Evolutionary conservation across 2,888 invertebrate genomes (phyloP), one percentile per base, ranked within the genome.

Genomic region (Adineta ricciae): DNA sequence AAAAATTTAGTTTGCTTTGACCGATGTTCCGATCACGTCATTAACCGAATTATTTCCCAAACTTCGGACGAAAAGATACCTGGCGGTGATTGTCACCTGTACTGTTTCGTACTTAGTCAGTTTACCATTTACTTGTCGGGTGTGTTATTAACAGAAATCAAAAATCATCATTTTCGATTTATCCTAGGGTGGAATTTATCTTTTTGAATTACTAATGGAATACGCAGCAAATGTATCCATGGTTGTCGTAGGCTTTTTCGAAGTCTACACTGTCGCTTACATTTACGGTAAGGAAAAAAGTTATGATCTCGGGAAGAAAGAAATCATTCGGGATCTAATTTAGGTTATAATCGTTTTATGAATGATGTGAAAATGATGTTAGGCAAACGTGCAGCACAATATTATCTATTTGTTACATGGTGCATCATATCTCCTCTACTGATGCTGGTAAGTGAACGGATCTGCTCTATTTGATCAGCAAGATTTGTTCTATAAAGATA

Each of bases 321-420:
- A n/a, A n/a, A n/a, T n/a, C n/a, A n/a, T n/a, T n/a, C n/a, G n/a
- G n/a, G n/a, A n/a, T n/a, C n/a, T n/a, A n/a, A n/a, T 32, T 9
- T 27, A 64, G 64, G 64, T 38, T 78, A 38, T 27, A 41, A 78
- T 78, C 36, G 73, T 27, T 78, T 78, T 78, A 78, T 78, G 73
- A 78, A 38, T 78, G 73, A 78, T 78, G 73, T 78, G 7, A 78
- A 41, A 24, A 78, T 78, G 73, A 78, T 78, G 73, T 24, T 78
- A 78, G 73, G 41, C 7, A 78, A 78, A 38, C 73, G 73, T 9
- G 73, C 41, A 21, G 73, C 73, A 8, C 27, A 78, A 41, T 78
- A 78, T 78, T 78, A 41, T 78, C 9, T 78, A 41, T 78, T 78
- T 78, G 5, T 36, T 38, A 78, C 73, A 41, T 78, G 73, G 73